Evolutionary conservation across 1,140 invertebrate genomes (phyloP), one percentile per base, ranked within the genome.

Genomic region (Apolygus lucorum): DNA sequence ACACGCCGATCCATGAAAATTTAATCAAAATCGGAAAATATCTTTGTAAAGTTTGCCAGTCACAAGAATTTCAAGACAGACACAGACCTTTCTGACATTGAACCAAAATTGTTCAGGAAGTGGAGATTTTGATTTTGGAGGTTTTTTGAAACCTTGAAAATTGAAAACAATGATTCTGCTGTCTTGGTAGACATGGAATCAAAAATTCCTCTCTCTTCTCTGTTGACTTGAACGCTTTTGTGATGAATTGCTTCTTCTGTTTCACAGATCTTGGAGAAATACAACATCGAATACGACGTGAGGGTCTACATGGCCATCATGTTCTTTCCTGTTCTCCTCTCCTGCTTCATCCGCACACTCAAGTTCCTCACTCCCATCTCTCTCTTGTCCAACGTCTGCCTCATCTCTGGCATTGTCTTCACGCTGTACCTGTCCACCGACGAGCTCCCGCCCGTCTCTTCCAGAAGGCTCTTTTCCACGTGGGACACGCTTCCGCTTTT

Each of bases 311-410:
- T 93, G 86, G 82, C 84, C 0, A 80, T 85, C 1, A 74, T 93
- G 1, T 79, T 93, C 14, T 86, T 88, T 0, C 78, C 90, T 0
- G 79, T 95, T 49, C 83, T 94, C 24, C 42, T 84, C 1, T 85
- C 93, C 70, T 89, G 87, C 73, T 80, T 91, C 25, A 86, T 97
- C 28, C 85, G 88, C 72, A 93, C 93, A 77, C 81, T 97, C 0
- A 95, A 94, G 76, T 86, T 86, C 69, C 78, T 96, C 62, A 87
- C 92, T 8, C 89, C 91, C 2, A 90, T 94, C 76, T 95, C 93
- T 0, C 87, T 91, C 83, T 77, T 94, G 42, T 93, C 93, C 14
- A 95, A 95, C 75, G 75, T 88, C 0, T 77, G 89, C 29, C 88
- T 91, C 66, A 87, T 84, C 13, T 81, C 82, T 24, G 90, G 90